phyloP scores from a whole-genome alignment of 1,140 invertebrate species.

The Sycophila sp. region DNA sequence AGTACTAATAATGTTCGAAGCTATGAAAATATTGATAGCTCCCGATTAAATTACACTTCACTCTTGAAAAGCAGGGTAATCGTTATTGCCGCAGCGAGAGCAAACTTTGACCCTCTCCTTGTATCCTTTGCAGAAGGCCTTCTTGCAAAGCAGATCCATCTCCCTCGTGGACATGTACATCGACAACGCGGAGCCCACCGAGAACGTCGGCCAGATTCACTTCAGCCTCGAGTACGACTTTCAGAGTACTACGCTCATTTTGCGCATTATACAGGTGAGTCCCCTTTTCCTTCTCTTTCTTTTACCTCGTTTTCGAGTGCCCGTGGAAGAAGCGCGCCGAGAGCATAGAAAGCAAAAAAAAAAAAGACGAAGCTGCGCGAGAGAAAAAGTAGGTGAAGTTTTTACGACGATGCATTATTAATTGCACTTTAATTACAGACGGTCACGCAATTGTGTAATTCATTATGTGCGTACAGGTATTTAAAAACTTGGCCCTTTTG shows the following conservation, averaged over 20 bases:
- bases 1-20: too few relatives aligned
- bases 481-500: too few relatives aligned
- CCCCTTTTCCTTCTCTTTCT: background rate
- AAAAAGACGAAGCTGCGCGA: background rate
- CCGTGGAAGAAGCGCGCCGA: background rate
- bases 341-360: background rate
- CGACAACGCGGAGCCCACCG: constrained; percentile 89
- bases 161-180: constrained; percentile 96
- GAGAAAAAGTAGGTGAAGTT: background rate
- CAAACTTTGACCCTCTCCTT: too few relatives aligned
- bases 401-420: too few relatives aligned
- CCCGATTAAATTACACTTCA: too few relatives aligned
- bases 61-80: too few relatives aligned
- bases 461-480: too few relatives aligned
- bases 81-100: too few relatives aligned
- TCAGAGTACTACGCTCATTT: constrained; percentile 91
- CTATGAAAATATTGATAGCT: too few relatives aligned
- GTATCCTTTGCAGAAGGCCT: constrained; percentile 67
- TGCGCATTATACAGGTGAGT: constrained; percentile 88
- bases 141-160: constrained; percentile 88
- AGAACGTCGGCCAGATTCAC: constrained; percentile 94
- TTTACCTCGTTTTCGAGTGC: background rate
- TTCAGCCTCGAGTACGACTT: constrained; percentile 96
- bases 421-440: too few relatives aligned
- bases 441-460: too few relatives aligned